A percentile compares a stretch with the other conserved stretches of the same genome.
phyloP scores from a whole-genome alignment of 2,113 vertebrate species.

The Otolemur garnettii region DNA sequence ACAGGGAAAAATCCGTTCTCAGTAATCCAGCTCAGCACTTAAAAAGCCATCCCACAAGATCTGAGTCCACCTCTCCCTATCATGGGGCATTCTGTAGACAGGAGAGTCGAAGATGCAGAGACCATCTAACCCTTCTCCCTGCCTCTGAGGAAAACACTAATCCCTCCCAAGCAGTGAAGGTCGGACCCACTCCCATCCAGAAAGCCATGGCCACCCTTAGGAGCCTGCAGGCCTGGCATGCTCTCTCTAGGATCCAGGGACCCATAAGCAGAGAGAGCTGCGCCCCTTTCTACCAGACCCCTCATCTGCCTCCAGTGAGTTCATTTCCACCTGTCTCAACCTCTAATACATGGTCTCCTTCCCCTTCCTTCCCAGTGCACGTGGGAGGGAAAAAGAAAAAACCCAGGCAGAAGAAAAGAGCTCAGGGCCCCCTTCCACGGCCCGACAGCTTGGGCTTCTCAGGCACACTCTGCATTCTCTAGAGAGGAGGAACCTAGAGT shows the following conservation, averaged over 20 bases:
- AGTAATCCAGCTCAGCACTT: background rate
- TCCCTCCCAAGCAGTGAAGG: background rate
- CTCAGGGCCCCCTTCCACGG: background rate
- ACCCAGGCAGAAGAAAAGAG: background rate
- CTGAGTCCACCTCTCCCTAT: background rate
- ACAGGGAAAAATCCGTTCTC: background rate
- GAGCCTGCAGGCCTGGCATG: background rate
- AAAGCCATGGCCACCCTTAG: background rate
- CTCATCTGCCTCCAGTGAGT: background rate
- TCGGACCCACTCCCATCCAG: background rate
- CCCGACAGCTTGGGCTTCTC: slow-evolving; percentile 71
- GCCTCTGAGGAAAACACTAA: background rate
- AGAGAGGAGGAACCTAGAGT: slow-evolving; percentile 62
- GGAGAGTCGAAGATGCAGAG: background rate
- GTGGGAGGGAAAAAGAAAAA: background rate
- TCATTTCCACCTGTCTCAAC: background rate
- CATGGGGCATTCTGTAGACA: background rate
- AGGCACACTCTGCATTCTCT: slow-evolving; percentile 64
- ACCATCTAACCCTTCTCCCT: background rate
- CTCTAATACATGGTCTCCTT: background rate
- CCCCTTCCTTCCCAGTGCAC: background rate
- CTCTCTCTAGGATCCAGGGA: background rate
- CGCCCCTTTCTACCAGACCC: background rate
- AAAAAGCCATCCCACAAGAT: background rate
- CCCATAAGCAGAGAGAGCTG: background rate